Evolutionary conservation across 2,113 vertebrate species (phyloP).

Genomic region (Scatophagus argus): DNA sequence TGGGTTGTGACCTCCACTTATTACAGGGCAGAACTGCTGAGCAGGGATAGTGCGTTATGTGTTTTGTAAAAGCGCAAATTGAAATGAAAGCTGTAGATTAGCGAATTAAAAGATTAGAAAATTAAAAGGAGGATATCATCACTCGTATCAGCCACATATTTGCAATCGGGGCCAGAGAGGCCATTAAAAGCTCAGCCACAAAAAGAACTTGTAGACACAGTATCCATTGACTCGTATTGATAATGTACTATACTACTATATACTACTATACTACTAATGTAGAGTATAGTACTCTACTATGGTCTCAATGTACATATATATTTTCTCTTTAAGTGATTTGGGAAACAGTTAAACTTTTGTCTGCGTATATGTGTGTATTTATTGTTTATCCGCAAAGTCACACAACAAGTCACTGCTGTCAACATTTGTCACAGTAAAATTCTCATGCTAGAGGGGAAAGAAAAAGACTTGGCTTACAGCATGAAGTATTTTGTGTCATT

Average conservation of each 20-base stretch:
- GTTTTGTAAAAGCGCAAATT: conserved; percentile 60
- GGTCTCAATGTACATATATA: not conserved
- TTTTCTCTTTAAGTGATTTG: not conserved
- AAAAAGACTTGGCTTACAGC: conserved; percentile 10
- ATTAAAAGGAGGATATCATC: conserved; percentile 65
- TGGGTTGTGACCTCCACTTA: conserved; percentile 78
- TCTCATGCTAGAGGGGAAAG: conserved; percentile 21
- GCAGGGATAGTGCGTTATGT: conserved; percentile 56
- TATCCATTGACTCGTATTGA: not conserved
- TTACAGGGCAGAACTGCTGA: conserved; percentile 72
- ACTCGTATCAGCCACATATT: conserved; percentile 40
- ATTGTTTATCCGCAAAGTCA: conserved; percentile 17
- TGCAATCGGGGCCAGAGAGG: not conserved
- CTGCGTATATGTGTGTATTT: not conserved
- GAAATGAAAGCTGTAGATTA: conserved; percentile 77
- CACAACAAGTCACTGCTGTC: conserved; percentile 42
- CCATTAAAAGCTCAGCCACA: not conserved
- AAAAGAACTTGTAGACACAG: not conserved
- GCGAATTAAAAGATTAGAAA: conserved; percentile 69
- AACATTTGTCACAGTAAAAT: conserved; percentile 43
- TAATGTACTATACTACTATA: too few relatives aligned
- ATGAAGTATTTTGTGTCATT: conserved; percentile 3
- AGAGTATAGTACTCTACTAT: too few relatives aligned
- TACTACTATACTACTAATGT: too few relatives aligned
- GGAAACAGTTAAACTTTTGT: not conserved